Conservation (phyloP, 2,888 invertebrate species). For the Anticlea derivata region DNA sequence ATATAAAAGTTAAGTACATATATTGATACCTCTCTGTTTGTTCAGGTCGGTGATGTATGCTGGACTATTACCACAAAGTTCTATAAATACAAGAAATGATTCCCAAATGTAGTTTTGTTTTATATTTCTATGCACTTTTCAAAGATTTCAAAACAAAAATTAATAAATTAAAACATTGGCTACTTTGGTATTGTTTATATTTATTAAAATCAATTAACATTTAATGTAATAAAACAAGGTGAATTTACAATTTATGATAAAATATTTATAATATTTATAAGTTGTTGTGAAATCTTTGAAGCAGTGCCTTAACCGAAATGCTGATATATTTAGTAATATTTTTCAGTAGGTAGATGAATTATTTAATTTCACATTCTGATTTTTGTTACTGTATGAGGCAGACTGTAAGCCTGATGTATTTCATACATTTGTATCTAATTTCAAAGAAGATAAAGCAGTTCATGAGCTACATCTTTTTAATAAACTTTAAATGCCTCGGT, state of each 20-base stretch:
- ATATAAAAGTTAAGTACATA: slow-evolving; percentile 75
- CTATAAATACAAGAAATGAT: slow-evolving; percentile 85
- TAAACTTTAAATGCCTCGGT: too few species aligned
- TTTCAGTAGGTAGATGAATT: background rate
- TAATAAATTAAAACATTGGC: background rate
- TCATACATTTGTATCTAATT: too few species aligned
- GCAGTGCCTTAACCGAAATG: slow-evolving; percentile 31
- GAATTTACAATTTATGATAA: too few species aligned
- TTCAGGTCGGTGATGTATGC: slow-evolving; percentile 85
- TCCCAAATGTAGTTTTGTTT: slow-evolving; percentile 81
- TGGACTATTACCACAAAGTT: slow-evolving; percentile 85
- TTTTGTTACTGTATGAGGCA: too few species aligned
- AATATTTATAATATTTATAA: too few species aligned
- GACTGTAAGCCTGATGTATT: too few species aligned
- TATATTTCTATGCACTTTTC: slow-evolving; percentile 55
- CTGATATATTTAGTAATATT: slow-evolving; percentile 3
- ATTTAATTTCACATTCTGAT: too few species aligned
- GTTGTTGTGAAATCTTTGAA: slow-evolving; percentile 52
- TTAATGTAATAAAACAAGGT: too few species aligned
- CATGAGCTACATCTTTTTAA: too few species aligned
- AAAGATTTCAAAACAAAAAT: slow-evolving; percentile 52
- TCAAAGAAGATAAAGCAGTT: too few species aligned
- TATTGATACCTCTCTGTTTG: slow-evolving; percentile 83
- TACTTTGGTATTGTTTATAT: too few species aligned
- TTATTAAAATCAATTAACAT: too few species aligned